phyloP scores from a whole-genome alignment of 2,888 invertebrate genomes.

The Hyppa rectilinea region DNA sequence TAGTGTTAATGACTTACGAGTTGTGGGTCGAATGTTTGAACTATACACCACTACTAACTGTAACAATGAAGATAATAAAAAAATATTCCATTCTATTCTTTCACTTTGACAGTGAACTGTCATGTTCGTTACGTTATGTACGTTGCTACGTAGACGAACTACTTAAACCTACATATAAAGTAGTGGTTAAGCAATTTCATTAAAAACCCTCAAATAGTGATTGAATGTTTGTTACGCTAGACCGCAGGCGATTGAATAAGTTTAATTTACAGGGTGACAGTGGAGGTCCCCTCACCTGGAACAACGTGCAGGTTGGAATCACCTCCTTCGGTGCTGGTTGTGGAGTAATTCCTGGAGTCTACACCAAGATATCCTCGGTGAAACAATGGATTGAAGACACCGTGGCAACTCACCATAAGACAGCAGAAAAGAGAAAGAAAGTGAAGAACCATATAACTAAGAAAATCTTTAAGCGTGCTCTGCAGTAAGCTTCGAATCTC shows the following conservation, averaged over 20 bases:
- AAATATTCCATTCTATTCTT: too few species aligned
- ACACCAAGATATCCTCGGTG: slow-evolving; percentile 66
- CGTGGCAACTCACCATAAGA: slow-evolving; percentile 31
- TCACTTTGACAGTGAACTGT: too few species aligned
- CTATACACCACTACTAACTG: too few species aligned
- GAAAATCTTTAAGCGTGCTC: slow-evolving; percentile 29
- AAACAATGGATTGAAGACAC: slow-evolving; percentile 68
- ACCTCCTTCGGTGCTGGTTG: slow-evolving; percentile 73
- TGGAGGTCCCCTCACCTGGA: slow-evolving; percentile 73
- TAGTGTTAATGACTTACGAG: too few species aligned
- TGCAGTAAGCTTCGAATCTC: too few species aligned
- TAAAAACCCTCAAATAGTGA: too few species aligned
- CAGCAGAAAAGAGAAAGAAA: background rate
- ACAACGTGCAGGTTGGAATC: slow-evolving; percentile 69
- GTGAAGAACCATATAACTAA: background rate
- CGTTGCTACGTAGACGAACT: too few species aligned
- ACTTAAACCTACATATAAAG: too few species aligned
- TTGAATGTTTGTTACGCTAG: background rate
- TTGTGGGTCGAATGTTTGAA: too few species aligned
- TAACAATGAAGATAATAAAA: too few species aligned
- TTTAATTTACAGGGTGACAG: slow-evolving; percentile 72
- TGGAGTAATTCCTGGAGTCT: slow-evolving; percentile 71
- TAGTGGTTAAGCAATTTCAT: too few species aligned
- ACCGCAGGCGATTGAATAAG: background rate
- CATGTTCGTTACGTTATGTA: too few species aligned